A percentile compares a stretch with the other conserved stretches of the same genome.
phyloP scores from a whole-genome alignment of 2,797 vertebrate species.

The Mormyrus hasselquistii region DNA sequence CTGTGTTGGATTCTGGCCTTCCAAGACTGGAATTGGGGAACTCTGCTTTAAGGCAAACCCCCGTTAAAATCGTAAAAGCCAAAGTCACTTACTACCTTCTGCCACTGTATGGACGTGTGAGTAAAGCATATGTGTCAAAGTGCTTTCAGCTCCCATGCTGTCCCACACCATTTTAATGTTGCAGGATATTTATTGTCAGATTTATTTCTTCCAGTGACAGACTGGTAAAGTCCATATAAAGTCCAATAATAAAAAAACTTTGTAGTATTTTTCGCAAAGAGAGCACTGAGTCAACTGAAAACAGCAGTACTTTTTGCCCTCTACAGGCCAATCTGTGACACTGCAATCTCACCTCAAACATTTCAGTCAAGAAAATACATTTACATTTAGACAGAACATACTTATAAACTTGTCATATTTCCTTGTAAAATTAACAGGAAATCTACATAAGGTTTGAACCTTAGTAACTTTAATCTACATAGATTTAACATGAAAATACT shows the following conservation, averaged over 20 bases:
- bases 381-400: background rate
- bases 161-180: background rate
- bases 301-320: background rate
- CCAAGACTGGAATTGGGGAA: background rate
- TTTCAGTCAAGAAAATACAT: background rate
- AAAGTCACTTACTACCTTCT: background rate
- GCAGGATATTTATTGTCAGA: background rate
- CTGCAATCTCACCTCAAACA: background rate
- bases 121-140: background rate
- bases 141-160: background rate
- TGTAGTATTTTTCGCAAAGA: background rate
- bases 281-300: background rate
- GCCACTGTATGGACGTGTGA: background rate
- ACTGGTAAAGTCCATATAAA: background rate
- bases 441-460: background rate
- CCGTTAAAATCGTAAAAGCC: background rate
- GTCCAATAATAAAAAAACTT: background rate
- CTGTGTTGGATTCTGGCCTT: background rate
- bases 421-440: background rate
- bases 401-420: background rate
- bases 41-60: background rate
- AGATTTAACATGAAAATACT: background rate
- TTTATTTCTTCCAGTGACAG: background rate
- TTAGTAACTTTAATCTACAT: background rate
- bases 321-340: background rate